Conservation (phyloP, 1,140 invertebrate species). For the Stegodyphus mimosarum region DNA sequence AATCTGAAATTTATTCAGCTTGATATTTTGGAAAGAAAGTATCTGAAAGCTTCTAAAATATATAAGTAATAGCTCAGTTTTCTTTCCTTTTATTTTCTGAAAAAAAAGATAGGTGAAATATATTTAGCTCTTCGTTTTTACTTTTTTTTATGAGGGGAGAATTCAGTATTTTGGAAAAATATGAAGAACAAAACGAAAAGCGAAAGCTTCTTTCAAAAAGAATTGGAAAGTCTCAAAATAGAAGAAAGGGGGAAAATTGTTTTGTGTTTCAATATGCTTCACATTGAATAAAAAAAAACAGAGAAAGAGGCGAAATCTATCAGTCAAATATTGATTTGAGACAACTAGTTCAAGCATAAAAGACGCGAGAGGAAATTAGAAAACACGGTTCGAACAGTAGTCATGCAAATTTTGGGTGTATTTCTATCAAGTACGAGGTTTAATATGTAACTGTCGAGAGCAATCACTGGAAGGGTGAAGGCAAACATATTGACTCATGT, state of each 20-base stretch:
- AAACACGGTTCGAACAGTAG: neutral
- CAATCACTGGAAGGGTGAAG: conserved; percentile 13
- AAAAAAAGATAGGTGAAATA: too few species aligned
- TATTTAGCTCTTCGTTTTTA: too few species aligned
- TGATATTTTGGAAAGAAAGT: too few species aligned
- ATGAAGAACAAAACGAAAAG: too few species aligned
- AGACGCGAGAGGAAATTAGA: conserved; percentile 4
- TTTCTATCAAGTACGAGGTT: neutral
- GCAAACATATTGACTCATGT: conserved; percentile 17
- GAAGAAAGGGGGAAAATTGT: conserved; percentile 22
- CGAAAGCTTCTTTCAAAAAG: neutral
- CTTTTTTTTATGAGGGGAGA: too few species aligned
- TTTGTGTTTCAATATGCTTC: neutral
- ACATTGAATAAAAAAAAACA: neutral
- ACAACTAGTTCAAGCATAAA: too few species aligned
- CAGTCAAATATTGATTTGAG: conserved; percentile 18
- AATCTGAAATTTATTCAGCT: too few species aligned
- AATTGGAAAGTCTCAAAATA: conserved; percentile 15
- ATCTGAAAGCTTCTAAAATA: too few species aligned
- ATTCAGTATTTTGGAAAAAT: too few species aligned
- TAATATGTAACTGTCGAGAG: conserved; percentile 12
- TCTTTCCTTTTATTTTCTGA: too few species aligned
- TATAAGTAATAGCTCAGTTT: too few species aligned
- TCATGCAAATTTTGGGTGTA: conserved; percentile 11
- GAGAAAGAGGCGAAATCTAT: neutral